A percentile compares a stretch with the other conserved stretches of the same genome.
These are phyloP conservation scores for Drosophila fulvimacula DNA, from an alignment of 2,888 invertebrate species.

Conservation along the genomic window DNA sequence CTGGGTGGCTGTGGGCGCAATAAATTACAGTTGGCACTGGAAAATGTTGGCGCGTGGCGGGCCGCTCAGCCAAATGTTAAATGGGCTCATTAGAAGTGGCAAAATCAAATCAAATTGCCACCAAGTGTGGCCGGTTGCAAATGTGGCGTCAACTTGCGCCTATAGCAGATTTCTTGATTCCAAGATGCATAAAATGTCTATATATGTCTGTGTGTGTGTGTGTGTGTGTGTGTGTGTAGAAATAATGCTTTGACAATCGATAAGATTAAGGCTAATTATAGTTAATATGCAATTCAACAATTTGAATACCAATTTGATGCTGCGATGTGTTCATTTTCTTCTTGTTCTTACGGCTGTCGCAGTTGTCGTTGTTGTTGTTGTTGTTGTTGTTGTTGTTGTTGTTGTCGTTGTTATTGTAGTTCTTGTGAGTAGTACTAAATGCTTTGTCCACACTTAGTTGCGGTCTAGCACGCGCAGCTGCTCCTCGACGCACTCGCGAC, in stretches of 20 bases:
- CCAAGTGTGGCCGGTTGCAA: slow-evolving; percentile 7
- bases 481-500: slow-evolving; percentile 43
- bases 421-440: neutral
- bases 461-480: slow-evolving; percentile 48
- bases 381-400: neutral
- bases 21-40: slow-evolving; percentile 56
- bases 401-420: neutral
- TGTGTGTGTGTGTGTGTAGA: slow-evolving; percentile 6
- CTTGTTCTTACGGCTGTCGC: neutral
- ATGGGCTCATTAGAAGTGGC: slow-evolving; percentile 56
- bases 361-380: neutral
- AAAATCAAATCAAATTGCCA: slow-evolving; percentile 33
- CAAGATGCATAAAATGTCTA: neutral
- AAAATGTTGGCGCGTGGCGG: slow-evolving; percentile 25
- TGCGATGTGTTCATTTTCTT: neutral
- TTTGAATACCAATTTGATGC: slow-evolving; percentile 11
- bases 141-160: neutral
- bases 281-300: slow-evolving; percentile 27
- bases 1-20: slow-evolving; percentile 15
- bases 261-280: slow-evolving; percentile 11
- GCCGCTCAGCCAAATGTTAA: slow-evolving; percentile 60
- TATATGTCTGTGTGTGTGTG: slow-evolving; percentile 7
- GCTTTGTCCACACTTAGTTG: slow-evolving; percentile 9
- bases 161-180: too few relatives aligned
- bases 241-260: slow-evolving; percentile 1